These are phyloP conservation scores for Ectemnius lituratus DNA, from an alignment of 2,888 invertebrate genomes.

Conservation along the genomic window DNA sequence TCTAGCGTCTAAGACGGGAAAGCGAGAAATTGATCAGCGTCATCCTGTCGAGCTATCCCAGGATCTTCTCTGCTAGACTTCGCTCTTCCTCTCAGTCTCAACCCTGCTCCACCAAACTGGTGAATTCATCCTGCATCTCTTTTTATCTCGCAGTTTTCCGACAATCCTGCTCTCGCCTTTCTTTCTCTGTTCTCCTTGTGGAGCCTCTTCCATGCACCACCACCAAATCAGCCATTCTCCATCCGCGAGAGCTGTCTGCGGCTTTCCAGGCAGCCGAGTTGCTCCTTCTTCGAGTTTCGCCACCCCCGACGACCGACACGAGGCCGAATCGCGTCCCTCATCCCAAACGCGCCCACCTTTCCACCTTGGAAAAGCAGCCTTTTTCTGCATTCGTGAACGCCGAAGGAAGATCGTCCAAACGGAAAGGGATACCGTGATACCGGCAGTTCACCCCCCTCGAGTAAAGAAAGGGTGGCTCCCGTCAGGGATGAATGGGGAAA, in stretches of 20 bases:
- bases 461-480: constrained; percentile 26
- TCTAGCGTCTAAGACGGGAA: constrained; percentile 60
- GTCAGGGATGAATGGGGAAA: constrained; percentile 26
- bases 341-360: constrained; percentile 21
- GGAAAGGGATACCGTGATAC: constrained; percentile 46
- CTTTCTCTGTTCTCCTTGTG: constrained; percentile 47
- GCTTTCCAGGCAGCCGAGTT: constrained; percentile 49
- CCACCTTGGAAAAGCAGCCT: constrained; percentile 38
- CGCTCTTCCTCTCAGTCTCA: constrained; percentile 30
- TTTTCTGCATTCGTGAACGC: constrained; percentile 45
- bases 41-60: constrained; percentile 68
- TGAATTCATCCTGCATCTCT: constrained; percentile 43
- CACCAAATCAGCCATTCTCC: constrained; percentile 70
- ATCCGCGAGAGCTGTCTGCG: constrained; percentile 66
- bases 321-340: constrained; percentile 24
- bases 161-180: constrained; percentile 28
- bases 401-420: constrained; percentile 63
- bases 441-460: constrained; percentile 4
- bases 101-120: background rate
- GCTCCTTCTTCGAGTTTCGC: constrained; percentile 31
- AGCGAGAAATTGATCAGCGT: constrained; percentile 74
- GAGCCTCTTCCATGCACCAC: constrained; percentile 55
- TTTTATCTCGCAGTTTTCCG: constrained; percentile 45
- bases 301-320: constrained; percentile 32
- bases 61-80: constrained; percentile 39